Conservation (phyloP, 2,113 vertebrate genomes). For the Rhinichthys klamathensis region DNA sequence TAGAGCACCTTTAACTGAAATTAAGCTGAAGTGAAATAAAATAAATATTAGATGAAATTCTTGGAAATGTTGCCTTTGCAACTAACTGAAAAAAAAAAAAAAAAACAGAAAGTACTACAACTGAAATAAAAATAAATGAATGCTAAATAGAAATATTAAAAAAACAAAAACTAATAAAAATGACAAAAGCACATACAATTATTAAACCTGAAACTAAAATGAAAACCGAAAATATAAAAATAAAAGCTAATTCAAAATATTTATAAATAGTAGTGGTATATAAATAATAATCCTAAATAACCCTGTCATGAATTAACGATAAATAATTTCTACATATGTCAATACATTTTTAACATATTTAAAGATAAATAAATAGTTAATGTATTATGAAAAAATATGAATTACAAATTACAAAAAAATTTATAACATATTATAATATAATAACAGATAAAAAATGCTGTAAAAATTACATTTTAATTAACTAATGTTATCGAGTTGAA, state of each 20-base stretch:
- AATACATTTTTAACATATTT: neutral
- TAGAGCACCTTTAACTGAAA: too few relatives aligned
- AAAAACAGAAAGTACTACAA: neutral
- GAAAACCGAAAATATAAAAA: neutral
- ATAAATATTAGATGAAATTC: neutral
- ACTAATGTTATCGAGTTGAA: neutral
- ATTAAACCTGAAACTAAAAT: neutral
- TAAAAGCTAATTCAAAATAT: neutral
- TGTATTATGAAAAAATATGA: neutral
- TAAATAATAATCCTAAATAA: neutral
- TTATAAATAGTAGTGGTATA: neutral
- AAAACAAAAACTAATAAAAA: neutral
- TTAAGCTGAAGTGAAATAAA: neutral
- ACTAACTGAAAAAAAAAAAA: neutral
- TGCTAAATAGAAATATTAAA: neutral
- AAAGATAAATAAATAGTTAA: neutral
- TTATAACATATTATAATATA: neutral
- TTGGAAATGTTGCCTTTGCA: neutral
- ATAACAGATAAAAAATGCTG: neutral
- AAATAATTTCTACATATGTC: neutral
- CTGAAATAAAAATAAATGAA: neutral
- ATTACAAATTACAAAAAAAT: neutral
- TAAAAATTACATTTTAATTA: neutral
- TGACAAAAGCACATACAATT: neutral
- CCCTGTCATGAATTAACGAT: too few relatives aligned